Conservation (phyloP, 23 tunicate species). For the Ciona savignyi region DNA sequence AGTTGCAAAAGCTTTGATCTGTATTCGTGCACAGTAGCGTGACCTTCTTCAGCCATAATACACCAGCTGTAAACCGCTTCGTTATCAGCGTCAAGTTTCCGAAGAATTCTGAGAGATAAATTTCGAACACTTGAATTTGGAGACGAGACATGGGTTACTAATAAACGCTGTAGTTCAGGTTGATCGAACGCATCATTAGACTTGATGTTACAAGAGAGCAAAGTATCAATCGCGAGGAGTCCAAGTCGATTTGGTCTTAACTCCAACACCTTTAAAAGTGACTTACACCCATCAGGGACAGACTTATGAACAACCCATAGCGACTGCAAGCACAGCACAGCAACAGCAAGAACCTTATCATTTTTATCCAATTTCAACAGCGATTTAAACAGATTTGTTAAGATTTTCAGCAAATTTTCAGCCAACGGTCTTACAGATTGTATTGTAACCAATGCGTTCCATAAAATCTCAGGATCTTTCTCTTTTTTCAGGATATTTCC, state of each 20-base stretch:
- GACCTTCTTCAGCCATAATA: slow-evolving; percentile 29
- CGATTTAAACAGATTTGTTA: slow-evolving; percentile 9
- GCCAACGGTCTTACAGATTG: slow-evolving; percentile 23
- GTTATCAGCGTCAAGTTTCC: slow-evolving; percentile 12
- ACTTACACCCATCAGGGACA: not conserved
- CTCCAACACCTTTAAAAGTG: not conserved
- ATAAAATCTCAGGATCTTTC: slow-evolving; percentile 13
- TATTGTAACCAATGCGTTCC: slow-evolving; percentile 32
- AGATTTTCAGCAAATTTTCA: not conserved
- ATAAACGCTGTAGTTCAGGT: not conserved
- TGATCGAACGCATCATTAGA: not conserved
- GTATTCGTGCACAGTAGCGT: slow-evolving; percentile 38
- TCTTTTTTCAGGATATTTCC: slow-evolving; percentile 9
- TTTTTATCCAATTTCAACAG: not conserved
- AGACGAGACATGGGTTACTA: slow-evolving; percentile 30
- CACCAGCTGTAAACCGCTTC: slow-evolving; percentile 7
- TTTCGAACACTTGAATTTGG: slow-evolving; percentile 1
- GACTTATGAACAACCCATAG: not conserved
- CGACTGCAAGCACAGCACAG: not conserved
- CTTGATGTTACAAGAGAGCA: not conserved
- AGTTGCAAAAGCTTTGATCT: slow-evolving; percentile 29
- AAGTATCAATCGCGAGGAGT: not conserved
- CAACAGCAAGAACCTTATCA: not conserved
- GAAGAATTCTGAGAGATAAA: slow-evolving; percentile 21
- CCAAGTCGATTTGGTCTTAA: slow-evolving; percentile 3